phyloP scores from a whole-genome alignment of 2,113 vertebrate species.

The Silurus glanis region DNA sequence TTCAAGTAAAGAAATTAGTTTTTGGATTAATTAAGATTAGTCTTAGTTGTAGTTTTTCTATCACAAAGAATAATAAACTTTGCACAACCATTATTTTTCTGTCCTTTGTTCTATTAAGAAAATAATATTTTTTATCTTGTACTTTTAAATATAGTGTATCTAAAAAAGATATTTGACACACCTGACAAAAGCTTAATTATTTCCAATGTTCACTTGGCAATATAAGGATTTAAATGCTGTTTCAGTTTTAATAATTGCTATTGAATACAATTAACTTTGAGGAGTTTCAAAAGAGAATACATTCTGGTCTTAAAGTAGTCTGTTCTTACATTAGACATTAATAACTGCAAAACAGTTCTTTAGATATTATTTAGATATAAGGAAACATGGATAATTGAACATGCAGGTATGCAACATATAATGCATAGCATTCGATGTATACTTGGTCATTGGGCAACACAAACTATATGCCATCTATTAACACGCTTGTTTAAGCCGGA shows the following conservation, averaged over 20 bases:
- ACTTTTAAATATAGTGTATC: neutral
- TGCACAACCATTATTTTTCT: neutral
- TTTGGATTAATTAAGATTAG: neutral
- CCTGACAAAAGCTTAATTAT: neutral
- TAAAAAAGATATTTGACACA: neutral
- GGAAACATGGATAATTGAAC: neutral
- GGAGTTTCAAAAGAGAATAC: neutral
- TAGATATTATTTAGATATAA: neutral
- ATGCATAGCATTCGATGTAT: neutral
- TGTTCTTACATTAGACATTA: neutral
- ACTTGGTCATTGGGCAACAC: neutral
- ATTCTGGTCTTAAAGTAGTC: neutral
- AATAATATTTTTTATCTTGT: neutral
- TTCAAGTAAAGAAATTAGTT: neutral
- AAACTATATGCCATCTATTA: constrained; percentile 43
- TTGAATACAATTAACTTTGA: neutral
- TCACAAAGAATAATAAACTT: neutral
- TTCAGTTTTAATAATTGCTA: neutral
- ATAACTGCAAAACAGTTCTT: neutral
- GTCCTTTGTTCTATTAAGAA: neutral
- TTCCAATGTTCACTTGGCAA: neutral
- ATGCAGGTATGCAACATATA: neutral
- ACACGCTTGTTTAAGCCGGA: constrained; percentile 57
- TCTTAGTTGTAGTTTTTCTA: neutral
- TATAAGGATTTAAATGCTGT: neutral